Base-by-base conservation (phyloP, 2,797 vertebrate genomes). In the Tapirus indicus region DNA sequence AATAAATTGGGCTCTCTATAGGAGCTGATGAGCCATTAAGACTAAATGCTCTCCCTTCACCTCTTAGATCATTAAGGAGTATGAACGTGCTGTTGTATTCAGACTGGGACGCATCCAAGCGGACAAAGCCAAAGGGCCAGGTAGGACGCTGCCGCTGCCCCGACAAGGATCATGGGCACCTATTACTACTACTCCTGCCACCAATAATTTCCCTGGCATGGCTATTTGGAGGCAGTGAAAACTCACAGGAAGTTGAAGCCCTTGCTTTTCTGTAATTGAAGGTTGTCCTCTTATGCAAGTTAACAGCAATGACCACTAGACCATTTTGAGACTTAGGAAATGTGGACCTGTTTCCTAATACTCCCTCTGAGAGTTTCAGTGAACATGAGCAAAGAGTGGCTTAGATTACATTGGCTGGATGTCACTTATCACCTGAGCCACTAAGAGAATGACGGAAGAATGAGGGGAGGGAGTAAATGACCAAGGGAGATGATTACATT, bases 31-130 rank as follows among this genome's bases (percentile, higher is more conserved):
- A 11, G 78, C 5, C 41, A 0, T 78, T 69, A 75, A 44, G 32
- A 68, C 91, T 95, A 79, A 97, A 69, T 21, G 29, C 13, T 95
- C 79, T 94, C 66, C 86, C 58, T 95, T 97, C 21, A 97, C 93
- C 96, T 96, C 90, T 66, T 94, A 99, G 99, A 97, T 99, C 69
- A 71, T 99, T 96, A 98, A 98, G 93, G 99, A 99, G 96, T 99
- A 99, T 12, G 98, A 99, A 54, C 97, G 95, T 1, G 99, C 98
- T 84, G 98, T 99, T 68, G 97, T 99, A 12, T 99, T 99, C 96
- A 79, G 97, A 0, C 98, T 99, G 97, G 98, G 99, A 77, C 94
- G 88, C 16, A 98, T 99, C 49, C 94, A 98, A 91, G 97, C 98
- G 16, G 98, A 98, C 84, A 98, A 98, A 98, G 98, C 99, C 69